Conservation (phyloP, 2,797 vertebrate genomes). For the Rallus crepitans region DNA sequence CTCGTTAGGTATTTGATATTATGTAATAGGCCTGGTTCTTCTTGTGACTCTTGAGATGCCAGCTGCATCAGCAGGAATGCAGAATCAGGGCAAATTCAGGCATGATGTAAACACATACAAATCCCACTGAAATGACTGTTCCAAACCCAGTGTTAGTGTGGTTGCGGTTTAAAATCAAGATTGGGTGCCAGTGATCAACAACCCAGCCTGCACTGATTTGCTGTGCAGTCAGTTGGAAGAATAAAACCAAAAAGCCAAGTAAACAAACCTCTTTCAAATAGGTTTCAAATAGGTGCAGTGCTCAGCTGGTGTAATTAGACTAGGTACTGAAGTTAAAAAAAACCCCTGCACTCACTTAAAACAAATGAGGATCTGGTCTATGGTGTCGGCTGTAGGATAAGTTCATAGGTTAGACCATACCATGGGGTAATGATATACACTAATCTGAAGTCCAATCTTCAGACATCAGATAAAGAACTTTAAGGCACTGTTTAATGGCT, state of each 20-base stretch:
- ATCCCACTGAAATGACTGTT: background rate
- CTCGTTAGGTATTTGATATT: background rate
- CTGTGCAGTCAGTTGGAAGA: background rate
- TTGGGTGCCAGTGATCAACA: background rate
- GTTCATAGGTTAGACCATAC: slow-evolving; percentile 50
- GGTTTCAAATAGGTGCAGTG: background rate
- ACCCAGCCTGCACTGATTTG: background rate
- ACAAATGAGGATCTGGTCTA: background rate
- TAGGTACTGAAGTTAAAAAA: slow-evolving; percentile 19
- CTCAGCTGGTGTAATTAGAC: slow-evolving; percentile 20
- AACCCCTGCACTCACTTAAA: background rate
- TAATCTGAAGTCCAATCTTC: slow-evolving; percentile 47
- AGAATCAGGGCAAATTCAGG: slow-evolving; percentile 18
- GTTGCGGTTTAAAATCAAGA: slow-evolving; percentile 13
- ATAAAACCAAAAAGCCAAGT: background rate
- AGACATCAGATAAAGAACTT: slow-evolving; percentile 64
- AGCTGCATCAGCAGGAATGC: background rate
- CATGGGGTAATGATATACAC: background rate
- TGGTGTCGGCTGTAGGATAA: background rate
- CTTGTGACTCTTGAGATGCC: background rate
- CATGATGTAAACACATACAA: background rate
- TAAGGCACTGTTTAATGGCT: slow-evolving; percentile 45
- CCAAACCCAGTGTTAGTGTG: background rate
- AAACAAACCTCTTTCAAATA: background rate
- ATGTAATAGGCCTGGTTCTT: background rate